Percentiles rank a stretch among this genome's conserved stretches.
phyloP scores from a whole-genome alignment of 2,113 vertebrate species.

The Sander lucioperca region DNA sequence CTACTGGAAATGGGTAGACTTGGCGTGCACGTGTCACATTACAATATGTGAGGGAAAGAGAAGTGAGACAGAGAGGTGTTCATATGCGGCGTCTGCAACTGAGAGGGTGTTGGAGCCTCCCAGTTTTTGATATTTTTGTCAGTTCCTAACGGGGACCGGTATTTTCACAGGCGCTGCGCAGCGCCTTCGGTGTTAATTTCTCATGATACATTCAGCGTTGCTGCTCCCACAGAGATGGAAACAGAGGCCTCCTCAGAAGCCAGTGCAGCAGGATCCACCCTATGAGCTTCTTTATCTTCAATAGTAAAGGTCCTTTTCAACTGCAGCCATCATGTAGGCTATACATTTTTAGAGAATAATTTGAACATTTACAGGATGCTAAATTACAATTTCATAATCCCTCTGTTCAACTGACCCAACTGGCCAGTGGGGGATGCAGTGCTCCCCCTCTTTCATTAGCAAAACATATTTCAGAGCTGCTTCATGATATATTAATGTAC shows the following conservation, averaged over 20 bases:
- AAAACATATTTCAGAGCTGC: constrained; percentile 25
- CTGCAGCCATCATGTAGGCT: not conserved
- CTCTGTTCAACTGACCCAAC: not conserved
- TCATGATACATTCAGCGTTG: constrained; percentile 66
- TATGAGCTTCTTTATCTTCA: not conserved
- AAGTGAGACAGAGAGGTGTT: not conserved
- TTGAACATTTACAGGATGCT: not conserved
- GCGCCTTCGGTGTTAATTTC: constrained; percentile 66
- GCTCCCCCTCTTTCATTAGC: not conserved
- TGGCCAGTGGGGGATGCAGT: not conserved
- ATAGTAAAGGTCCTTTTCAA: not conserved
- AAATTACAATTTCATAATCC: not conserved
- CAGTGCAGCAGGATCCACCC: constrained; percentile 8
- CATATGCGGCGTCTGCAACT: not conserved
- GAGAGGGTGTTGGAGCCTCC: not conserved
- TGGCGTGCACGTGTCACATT: not conserved
- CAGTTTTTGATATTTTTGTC: not conserved
- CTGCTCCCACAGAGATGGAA: constrained; percentile 39
- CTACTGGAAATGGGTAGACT: not conserved
- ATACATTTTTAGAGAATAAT: not conserved
- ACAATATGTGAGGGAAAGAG: not conserved
- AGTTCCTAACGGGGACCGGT: not conserved
- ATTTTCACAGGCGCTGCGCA: constrained; percentile 40
- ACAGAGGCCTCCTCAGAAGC: constrained; percentile 14
- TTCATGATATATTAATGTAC: constrained; percentile 27